Conservation (phyloP, 2,113 vertebrate species). For the Mustela nigripes region DNA sequence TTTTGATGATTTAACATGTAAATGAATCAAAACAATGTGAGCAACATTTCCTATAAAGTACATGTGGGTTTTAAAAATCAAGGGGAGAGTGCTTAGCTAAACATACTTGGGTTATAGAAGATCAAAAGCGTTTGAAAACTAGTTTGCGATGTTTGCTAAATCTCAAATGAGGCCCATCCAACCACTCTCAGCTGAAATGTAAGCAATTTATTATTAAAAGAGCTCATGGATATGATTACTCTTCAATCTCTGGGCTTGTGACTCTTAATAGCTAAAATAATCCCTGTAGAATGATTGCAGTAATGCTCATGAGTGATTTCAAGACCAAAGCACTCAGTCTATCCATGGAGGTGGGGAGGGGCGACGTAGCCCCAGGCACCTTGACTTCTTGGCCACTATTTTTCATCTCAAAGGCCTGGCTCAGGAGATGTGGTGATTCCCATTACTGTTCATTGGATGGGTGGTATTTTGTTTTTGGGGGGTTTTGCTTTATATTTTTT, state of each 20-base stretch:
- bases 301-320: not conserved
- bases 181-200: slow-evolving; percentile 29
- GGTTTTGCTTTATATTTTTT: not conserved
- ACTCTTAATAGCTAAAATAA: slow-evolving; percentile 1
- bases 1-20: slow-evolving; percentile 74
- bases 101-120: slow-evolving; percentile 42
- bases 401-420: not conserved
- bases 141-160: slow-evolving; percentile 59
- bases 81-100: slow-evolving; percentile 33
- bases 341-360: not conserved
- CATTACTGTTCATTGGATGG: not conserved
- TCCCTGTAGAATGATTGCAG: not conserved
- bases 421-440: not conserved
- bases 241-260: not conserved
- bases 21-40: slow-evolving; percentile 71
- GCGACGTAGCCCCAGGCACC: not conserved
- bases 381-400: not conserved
- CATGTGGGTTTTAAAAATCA: slow-evolving; percentile 57
- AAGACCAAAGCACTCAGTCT: not conserved
- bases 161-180: slow-evolving; percentile 31
- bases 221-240: slow-evolving; percentile 35
- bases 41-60: slow-evolving; percentile 66
- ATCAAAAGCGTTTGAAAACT: slow-evolving; percentile 62
- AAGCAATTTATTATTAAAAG: slow-evolving; percentile 73
- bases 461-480: not conserved